Conservation (phyloP, 2,113 vertebrate species). For the Corvus cornix region DNA sequence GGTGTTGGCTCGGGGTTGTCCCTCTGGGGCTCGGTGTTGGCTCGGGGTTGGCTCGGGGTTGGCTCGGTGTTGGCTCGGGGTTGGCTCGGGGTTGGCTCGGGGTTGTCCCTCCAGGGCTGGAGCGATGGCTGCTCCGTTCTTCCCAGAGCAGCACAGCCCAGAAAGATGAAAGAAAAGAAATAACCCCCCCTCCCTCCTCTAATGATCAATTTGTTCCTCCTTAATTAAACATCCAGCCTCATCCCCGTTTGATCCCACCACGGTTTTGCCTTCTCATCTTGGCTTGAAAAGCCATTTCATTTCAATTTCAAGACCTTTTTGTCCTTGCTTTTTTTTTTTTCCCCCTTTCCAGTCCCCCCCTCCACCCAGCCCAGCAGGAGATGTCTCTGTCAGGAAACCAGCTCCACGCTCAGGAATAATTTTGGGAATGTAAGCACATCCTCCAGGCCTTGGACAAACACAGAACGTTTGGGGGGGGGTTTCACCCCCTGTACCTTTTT, state of each 20-base stretch:
- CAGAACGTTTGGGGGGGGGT: background rate
- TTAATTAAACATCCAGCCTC: background rate
- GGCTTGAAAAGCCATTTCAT: background rate
- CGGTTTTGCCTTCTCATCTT: background rate
- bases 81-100: background rate
- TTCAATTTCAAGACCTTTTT: slow-evolving; percentile 1
- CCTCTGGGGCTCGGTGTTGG: too few relatives aligned
- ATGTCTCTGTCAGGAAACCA: background rate
- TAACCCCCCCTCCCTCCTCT: background rate
- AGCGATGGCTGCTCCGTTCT: background rate
- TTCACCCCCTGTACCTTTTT: background rate
- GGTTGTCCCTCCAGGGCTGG: background rate
- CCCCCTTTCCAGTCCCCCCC: background rate
- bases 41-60: too few relatives aligned
- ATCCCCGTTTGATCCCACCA: background rate
- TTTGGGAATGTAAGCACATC: background rate
- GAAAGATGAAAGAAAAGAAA: background rate
- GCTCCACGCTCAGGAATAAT: background rate
- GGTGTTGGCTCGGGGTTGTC: background rate
- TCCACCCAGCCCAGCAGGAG: background rate
- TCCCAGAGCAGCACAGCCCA: background rate
- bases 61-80: too few relatives aligned
- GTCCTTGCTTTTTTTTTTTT: background rate
- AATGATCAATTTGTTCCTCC: background rate
- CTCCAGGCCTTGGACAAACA: background rate